These are phyloP conservation scores for Gymnogyps californianus DNA, from an alignment of 2,113 vertebrate genomes.

Conservation along the genomic window DNA sequence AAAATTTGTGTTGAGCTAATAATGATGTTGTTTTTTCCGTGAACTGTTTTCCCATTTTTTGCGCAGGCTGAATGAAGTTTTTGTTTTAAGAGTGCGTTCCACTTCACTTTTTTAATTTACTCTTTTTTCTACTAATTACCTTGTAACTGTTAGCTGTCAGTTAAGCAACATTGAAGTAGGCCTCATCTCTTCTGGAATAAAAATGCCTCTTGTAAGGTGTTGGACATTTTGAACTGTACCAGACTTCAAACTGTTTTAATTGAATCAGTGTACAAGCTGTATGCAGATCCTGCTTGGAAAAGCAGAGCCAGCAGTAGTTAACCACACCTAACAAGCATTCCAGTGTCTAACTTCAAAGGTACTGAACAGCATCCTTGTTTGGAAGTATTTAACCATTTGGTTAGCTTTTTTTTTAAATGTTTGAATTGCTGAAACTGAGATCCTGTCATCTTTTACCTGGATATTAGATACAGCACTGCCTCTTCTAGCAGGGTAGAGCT, in stretches of 20 bases:
- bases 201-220: background rate
- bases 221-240: background rate
- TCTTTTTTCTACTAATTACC: background rate
- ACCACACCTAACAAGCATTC: constrained; percentile 22
- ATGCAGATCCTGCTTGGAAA: background rate
- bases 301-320: background rate
- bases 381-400: background rate
- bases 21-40: background rate
- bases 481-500: background rate
- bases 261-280: background rate
- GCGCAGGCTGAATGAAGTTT: background rate
- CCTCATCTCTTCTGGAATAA: background rate
- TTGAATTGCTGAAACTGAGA: background rate
- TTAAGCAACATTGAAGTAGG: background rate
- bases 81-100: background rate
- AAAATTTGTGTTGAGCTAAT: background rate
- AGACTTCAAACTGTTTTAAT: background rate
- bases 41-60: background rate
- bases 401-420: background rate
- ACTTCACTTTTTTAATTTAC: background rate
- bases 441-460: background rate
- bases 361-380: constrained; percentile 26
- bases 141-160: background rate
- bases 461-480: background rate
- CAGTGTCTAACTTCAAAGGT: constrained; percentile 36